A percentile compares a stretch with the other conserved stretches of the same genome.
phyloP scores from a whole-genome alignment of 1,140 invertebrate species.

The Thalassaphorura encarpata region DNA sequence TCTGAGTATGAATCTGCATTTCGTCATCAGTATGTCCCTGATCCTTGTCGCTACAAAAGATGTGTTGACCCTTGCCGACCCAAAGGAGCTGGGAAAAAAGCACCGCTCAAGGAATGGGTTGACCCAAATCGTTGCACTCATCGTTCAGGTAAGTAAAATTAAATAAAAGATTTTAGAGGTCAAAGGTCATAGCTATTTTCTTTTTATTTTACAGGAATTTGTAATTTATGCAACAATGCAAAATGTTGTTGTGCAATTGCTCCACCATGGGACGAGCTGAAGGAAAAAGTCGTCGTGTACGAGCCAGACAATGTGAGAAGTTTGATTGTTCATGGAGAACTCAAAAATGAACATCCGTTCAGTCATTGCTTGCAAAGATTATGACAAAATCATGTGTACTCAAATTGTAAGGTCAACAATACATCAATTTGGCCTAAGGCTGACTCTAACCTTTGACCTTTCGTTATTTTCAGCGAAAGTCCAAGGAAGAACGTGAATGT shows the following conservation, averaged over 20 bases:
- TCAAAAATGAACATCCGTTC: constrained; percentile 30
- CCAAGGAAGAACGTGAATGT: constrained; percentile 18
- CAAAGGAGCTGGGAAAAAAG: constrained; percentile 14
- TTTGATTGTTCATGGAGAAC: constrained; percentile 26
- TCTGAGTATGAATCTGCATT: constrained; percentile 28
- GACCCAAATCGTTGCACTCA: constrained; percentile 3
- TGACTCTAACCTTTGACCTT: too few species aligned
- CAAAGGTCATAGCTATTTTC: too few species aligned
- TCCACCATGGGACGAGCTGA: constrained; percentile 22
- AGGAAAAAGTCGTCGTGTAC: constrained; percentile 26
- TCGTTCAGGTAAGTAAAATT: neutral
- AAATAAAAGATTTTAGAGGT: too few species aligned
- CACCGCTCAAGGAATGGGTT: constrained; percentile 15
- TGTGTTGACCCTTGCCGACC: constrained; percentile 17
- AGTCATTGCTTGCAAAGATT: constrained; percentile 15
- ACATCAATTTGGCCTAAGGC: too few species aligned
- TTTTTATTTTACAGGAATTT: constrained; percentile 14
- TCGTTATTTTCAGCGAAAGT: constrained; percentile 17
- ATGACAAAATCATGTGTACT: constrained; percentile 15
- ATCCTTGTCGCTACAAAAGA: constrained; percentile 8
- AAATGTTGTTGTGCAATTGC: constrained; percentile 20
- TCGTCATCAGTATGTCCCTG: constrained; percentile 26
- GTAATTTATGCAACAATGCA: constrained; percentile 11
- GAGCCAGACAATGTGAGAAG: constrained; percentile 26
- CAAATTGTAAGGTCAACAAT: too few species aligned